phyloP scores from a whole-genome alignment of 2,888 invertebrate species.

The Campoplex nolae region DNA sequence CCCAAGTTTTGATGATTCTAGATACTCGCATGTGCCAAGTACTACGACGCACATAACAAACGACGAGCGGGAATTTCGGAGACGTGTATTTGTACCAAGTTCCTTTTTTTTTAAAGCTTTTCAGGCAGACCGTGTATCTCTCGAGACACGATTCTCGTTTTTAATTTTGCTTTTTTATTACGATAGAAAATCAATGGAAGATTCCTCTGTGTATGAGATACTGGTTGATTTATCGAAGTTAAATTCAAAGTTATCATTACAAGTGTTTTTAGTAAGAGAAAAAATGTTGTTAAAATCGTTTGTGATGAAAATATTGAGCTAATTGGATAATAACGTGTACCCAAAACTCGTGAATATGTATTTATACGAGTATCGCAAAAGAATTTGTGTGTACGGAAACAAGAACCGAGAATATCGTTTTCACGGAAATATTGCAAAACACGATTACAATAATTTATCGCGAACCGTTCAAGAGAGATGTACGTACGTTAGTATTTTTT shows the following conservation, averaged over 20 bases:
- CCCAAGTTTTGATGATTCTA: conserved; percentile 54
- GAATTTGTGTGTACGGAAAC: neutral
- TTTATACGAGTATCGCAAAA: neutral
- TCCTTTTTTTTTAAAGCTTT: conserved; percentile 67
- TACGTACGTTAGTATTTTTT: conserved; percentile 16
- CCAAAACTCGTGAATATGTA: neutral
- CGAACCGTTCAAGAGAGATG: conserved; percentile 24
- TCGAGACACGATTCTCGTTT: conserved; percentile 47
- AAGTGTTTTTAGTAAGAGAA: neutral
- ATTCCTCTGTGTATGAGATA: neutral
- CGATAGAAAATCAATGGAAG: neutral
- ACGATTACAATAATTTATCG: neutral
- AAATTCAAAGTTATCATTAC: neutral
- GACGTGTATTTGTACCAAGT: conserved; percentile 70
- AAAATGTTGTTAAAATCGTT: neutral
- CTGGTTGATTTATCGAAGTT: neutral
- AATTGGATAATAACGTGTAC: neutral
- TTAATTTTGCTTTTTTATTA: neutral
- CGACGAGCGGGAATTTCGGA: conserved; percentile 59
- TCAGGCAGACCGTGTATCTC: conserved; percentile 64
- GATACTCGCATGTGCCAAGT: conserved; percentile 48
- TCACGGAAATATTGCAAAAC: conserved; percentile 30
- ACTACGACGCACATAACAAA: conserved; percentile 51
- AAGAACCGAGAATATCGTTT: conserved; percentile 31
- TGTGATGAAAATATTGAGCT: conserved; percentile 2